Evolutionary conservation across 92 coral and sea anemone genomes (phyloP).

Genomic region (Porites evermanni): DNA sequence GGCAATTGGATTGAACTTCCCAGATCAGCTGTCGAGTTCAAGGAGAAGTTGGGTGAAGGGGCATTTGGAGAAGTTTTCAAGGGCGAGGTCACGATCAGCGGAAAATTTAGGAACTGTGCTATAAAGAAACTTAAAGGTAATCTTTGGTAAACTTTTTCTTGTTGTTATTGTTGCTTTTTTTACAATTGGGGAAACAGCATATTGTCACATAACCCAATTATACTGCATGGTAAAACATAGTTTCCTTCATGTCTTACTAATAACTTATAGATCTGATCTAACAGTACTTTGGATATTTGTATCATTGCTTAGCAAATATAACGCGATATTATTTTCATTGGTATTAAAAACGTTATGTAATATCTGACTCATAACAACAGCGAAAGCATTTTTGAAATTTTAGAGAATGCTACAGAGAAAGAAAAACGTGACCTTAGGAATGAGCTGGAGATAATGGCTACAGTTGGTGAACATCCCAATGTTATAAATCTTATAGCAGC

Average conservation of each 20-base stretch:
- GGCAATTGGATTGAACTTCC: conserved; percentile 9
- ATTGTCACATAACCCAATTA: neutral
- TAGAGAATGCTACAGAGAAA: conserved; percentile 6
- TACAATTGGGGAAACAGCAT: neutral
- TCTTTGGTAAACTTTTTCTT: neutral
- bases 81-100: neutral
- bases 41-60: conserved; percentile 23
- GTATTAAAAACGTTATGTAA: neutral
- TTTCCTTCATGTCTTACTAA: too few species aligned
- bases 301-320: too few species aligned
- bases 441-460: conserved; percentile 15
- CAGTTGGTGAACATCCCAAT: conserved; percentile 9
- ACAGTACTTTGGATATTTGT: too few species aligned
- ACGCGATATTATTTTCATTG: neutral
- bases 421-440: conserved; percentile 9
- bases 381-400: neutral
- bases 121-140: conserved; percentile 23
- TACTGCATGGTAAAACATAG: too few species aligned
- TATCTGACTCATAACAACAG: too few species aligned
- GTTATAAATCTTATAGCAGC: neutral
- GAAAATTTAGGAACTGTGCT: neutral
- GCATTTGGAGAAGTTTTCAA: conserved; percentile 20
- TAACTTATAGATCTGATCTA: too few species aligned
- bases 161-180: neutral
- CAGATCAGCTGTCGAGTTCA: neutral